A percentile compares a stretch with the other conserved stretches of the same genome.
These are phyloP conservation scores for Metaphire vulgaris DNA, from an alignment of 1,140 invertebrate species.

Conservation along the genomic window DNA sequence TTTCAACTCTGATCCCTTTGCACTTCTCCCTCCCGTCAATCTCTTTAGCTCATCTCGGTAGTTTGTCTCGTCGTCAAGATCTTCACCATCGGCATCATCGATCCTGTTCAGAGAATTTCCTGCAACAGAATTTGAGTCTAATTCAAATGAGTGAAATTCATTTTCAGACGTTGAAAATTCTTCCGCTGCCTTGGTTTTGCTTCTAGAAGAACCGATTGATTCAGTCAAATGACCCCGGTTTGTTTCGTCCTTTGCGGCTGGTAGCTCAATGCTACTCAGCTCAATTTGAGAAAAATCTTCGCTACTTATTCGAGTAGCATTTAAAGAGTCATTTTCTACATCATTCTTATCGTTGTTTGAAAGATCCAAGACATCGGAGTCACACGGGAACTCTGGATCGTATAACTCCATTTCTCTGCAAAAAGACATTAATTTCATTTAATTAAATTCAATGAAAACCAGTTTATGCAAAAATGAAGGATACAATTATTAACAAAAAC, in stretches of 20 bases:
- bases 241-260: neutral
- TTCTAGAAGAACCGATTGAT: neutral
- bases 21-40: neutral
- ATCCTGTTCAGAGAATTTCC: neutral
- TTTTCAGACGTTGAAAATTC: too few species aligned
- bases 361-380: neutral
- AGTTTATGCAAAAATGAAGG: too few species aligned
- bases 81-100: neutral
- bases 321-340: too few species aligned
- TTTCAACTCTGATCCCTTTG: neutral
- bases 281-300: neutral
- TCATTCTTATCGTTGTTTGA: neutral
- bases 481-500: too few species aligned
- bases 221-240: neutral
- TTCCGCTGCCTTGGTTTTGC: neutral
- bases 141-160: too few species aligned
- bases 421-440: too few species aligned
- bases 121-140: neutral
- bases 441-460: too few species aligned
- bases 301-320: too few species aligned
- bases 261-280: neutral
- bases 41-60: neutral
- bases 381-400: neutral
- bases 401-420: neutral
- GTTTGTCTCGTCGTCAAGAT: neutral